Base-by-base conservation (phyloP, 2,797 vertebrate genomes). In the Pipistrellus pygmaeus region DNA sequence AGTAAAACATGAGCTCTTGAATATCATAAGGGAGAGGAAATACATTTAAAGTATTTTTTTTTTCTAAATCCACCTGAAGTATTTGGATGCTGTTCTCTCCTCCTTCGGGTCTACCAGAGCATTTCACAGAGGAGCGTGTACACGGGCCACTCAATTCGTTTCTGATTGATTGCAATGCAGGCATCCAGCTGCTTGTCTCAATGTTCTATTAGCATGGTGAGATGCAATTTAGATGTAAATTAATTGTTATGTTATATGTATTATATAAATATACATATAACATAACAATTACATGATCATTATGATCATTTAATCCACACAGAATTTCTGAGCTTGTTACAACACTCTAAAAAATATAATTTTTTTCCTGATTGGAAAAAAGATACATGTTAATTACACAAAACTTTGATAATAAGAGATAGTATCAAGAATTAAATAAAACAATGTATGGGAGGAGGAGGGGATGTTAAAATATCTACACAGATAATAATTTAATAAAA, bases 331-430 rank as follows among this genome's bases (percentile, higher is more conserved):
- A 62, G 17, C 27, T 95, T 71, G 3, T 57, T 76, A 94, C 62
- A 75, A 64, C n/a, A 17, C 21, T 66, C 25, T 90, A 78, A 85
- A 85, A 93, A 78, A 60, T 55, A 51, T n/a, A 27, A 68, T n/a
- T 77, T 96, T 75, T n/a, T 77, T 25, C n/a, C 75, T 55, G 30
- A 72, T 87, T 76, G 25, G 38, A 75, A 90, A 86, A 96, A 92
- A 66, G 38, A 66, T 77, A n/a, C 15, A 44, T 14, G 6, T 44
- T 83, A 75, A 75, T 88, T 78, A 27, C 64, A 68, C n/a, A 32
- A 20, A 35, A 20, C 15, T 18, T 68, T 68, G n/a, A 32, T 32
- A 66, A 62, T 62, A 35, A 82, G 30, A 64, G 32, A 46, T 53
- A 32, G 23, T 5, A 69, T 30, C 77, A 60, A 77, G 27, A 44